A percentile compares a stretch with the other conserved stretches of the same genome.
These are phyloP conservation scores for Ciconia nigra DNA, from an alignment of 2,797 vertebrate genomes.

Conservation along the genomic window DNA sequence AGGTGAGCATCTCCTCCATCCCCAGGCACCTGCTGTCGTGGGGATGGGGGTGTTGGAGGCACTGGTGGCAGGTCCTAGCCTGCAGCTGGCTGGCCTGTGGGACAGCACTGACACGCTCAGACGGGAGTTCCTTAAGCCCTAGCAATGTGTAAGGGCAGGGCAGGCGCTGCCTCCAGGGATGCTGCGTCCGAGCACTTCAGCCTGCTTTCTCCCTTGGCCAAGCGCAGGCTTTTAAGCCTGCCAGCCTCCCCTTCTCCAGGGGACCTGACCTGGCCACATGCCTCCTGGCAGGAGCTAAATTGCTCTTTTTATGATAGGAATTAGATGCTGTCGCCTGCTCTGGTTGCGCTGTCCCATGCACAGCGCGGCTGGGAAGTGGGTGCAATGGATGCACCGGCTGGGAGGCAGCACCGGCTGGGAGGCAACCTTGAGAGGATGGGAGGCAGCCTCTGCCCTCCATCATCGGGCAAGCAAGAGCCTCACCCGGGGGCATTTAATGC, in stretches of 20 bases:
- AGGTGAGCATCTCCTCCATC: not conserved
- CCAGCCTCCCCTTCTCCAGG: not conserved
- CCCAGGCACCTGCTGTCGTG: not conserved
- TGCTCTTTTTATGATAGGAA: not conserved
- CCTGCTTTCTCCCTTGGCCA: not conserved
- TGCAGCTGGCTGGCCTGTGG: fast-evolving
- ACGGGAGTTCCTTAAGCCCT: not conserved
- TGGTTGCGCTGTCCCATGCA: fast-evolving
- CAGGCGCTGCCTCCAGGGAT: not conserved
- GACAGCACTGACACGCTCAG: not conserved
- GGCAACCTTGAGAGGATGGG: not conserved
- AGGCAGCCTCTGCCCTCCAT: not conserved
- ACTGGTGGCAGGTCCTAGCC: not conserved
- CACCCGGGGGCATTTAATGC: fast-evolving
- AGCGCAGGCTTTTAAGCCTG: not conserved
- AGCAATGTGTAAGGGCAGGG: not conserved
- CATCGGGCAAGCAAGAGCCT: fast-evolving
- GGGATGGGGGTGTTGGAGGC: not conserved
- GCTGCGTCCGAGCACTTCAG: not conserved
- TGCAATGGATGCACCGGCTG: fast-evolving
- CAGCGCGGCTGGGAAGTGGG: fast-evolving
- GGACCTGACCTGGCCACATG: not conserved
- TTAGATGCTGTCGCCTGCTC: fast-evolving
- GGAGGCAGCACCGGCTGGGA: not conserved
- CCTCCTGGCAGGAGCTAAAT: not conserved